These are phyloP conservation scores for Phocoena phocoena DNA, from an alignment of 2,113 vertebrate genomes.

Conservation along the genomic window DNA sequence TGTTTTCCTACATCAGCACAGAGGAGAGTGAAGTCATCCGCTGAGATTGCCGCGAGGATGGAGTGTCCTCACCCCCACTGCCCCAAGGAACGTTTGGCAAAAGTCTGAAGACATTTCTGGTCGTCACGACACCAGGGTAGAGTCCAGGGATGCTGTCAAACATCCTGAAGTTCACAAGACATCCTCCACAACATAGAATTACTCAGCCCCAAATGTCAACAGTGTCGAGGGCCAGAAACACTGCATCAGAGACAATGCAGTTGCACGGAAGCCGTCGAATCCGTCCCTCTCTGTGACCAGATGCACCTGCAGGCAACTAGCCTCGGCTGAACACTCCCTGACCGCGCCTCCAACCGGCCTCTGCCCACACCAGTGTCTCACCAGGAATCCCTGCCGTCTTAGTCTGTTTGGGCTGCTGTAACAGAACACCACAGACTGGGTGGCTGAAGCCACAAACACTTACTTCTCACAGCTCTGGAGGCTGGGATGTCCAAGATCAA, in stretches of 20 bases:
- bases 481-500: background rate
- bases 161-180: too few species aligned
- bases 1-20: background rate
- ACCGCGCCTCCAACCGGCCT: background rate
- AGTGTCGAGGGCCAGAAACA: background rate
- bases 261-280: accelerated
- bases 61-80: background rate
- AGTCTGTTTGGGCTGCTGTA: background rate
- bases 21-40: background rate
- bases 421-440: background rate
- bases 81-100: background rate
- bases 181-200: background rate
- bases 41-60: background rate
- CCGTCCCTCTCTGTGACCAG: accelerated
- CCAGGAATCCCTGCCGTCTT: background rate
- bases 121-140: background rate
- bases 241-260: accelerated
- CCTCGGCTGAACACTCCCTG: background rate
- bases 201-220: background rate
- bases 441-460: background rate
- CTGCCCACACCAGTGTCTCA: background rate
- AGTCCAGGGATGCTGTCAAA: background rate
- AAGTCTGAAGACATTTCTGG: background rate
- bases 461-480: background rate
- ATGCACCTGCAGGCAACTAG: background rate